Percentiles rank a stretch among this genome's conserved stretches.
These are phyloP conservation scores for Kryphioiulus occultus DNA, from an alignment of 2,888 invertebrate species.

Conservation along the genomic window DNA sequence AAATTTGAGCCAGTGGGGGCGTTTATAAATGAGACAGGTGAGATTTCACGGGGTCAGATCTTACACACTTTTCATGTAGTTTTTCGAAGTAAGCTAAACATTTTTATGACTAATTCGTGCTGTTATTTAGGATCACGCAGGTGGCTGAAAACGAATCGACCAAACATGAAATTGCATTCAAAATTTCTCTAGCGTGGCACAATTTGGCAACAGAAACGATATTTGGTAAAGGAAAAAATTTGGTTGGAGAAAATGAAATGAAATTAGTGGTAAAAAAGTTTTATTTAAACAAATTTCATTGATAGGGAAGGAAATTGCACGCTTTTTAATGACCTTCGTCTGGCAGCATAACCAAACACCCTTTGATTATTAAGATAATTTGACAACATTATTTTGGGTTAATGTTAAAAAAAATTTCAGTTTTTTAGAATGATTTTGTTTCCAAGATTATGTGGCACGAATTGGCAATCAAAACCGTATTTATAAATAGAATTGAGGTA, in stretches of 20 bases:
- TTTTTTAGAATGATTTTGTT: too few species aligned
- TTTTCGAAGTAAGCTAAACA: background rate
- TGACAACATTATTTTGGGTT: too few species aligned
- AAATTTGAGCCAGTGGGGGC: constrained; percentile 29
- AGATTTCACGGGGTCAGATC: constrained; percentile 17
- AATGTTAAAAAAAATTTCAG: too few species aligned
- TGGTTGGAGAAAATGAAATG: background rate
- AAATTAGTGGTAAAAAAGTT: background rate
- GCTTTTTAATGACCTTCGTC: background rate
- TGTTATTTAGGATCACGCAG: constrained; percentile 21
- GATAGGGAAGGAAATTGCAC: background rate
- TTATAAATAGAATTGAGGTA: too few species aligned
- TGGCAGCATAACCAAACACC: background rate
- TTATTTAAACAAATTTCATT: background rate
- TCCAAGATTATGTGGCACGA: too few species aligned
- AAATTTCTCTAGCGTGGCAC: background rate
- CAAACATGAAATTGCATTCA: background rate
- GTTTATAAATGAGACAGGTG: constrained; percentile 39
- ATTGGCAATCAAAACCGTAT: too few species aligned
- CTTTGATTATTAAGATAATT: background rate
- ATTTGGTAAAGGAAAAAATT: background rate
- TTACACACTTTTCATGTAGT: constrained; percentile 1
- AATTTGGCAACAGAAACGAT: background rate
- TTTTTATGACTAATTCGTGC: constrained; percentile 33
- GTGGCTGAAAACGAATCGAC: background rate